These are phyloP conservation scores for Ennomos erosarius DNA, from an alignment of 2,888 invertebrate genomes.

Conservation along the genomic window DNA sequence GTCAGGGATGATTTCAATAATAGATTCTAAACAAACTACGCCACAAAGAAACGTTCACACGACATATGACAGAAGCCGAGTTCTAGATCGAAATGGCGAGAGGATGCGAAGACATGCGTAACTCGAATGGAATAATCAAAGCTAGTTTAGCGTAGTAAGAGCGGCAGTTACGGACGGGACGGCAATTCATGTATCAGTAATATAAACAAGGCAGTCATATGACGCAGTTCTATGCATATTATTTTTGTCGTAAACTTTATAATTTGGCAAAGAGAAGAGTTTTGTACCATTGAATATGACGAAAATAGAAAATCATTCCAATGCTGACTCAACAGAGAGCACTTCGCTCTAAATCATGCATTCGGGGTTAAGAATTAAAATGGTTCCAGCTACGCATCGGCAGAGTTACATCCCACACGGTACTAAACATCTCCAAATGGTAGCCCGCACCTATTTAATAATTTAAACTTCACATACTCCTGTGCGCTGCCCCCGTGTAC, in stretches of 20 bases:
- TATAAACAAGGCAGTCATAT: slow-evolving; percentile 53
- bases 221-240: slow-evolving; percentile 65
- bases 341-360: slow-evolving; percentile 44
- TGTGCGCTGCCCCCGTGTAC: no score
- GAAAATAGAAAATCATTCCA: slow-evolving; percentile 75
- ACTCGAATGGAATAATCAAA: slow-evolving; percentile 30
- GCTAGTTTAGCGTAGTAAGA: slow-evolving; percentile 30
- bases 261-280: slow-evolving; percentile 76
- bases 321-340: slow-evolving; percentile 64
- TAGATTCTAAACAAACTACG: slow-evolving; percentile 12
- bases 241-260: slow-evolving; percentile 79
- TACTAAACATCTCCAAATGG: no score
- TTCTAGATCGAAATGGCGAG: slow-evolving; percentile 9
- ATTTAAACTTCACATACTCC: no score
- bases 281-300: slow-evolving; percentile 65
- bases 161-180: slow-evolving; percentile 29
- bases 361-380: slow-evolving; percentile 22
- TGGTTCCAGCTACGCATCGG: slow-evolving; percentile 4
- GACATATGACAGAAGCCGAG: slow-evolving; percentile 6
- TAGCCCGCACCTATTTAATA: no score
- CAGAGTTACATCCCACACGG: no score
- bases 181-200: slow-evolving; percentile 43
- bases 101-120: slow-evolving; percentile 8
- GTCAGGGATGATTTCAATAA: slow-evolving; percentile 8
- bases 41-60: slow-evolving; percentile 12